Evolutionary conservation across 2,888 invertebrate genomes (phyloP).

Genomic region (Diachrysia chrysitis): DNA sequence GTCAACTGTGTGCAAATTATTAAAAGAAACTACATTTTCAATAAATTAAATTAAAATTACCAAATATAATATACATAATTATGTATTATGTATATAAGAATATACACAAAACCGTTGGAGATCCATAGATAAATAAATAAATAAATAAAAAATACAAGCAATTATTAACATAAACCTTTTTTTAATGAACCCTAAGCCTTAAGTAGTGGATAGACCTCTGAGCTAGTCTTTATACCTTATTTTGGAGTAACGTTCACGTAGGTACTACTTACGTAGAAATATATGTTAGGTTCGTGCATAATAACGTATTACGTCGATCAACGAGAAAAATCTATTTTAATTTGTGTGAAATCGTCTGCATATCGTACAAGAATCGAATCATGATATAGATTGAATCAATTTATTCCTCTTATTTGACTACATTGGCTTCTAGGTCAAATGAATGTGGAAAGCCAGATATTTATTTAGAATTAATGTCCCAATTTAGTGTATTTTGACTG

Average conservation of each 20-base stretch:
- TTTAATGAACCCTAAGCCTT: too few species aligned
- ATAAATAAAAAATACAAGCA: too few species aligned
- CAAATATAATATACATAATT: too few species aligned
- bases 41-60: too few species aligned
- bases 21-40: too few species aligned
- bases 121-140: too few species aligned
- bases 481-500: not conserved
- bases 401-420: constrained; percentile 47
- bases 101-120: too few species aligned
- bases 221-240: not conserved
- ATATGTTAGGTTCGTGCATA: constrained; percentile 24
- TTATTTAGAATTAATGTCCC: constrained; percentile 16
- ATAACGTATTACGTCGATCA: constrained; percentile 46
- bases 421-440: constrained; percentile 38
- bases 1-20: too few species aligned
- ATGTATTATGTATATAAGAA: too few species aligned
- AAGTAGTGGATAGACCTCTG: not conserved
- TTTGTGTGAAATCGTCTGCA: constrained; percentile 54
- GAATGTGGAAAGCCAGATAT: constrained; percentile 8
- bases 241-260: constrained; percentile 24
- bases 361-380: constrained; percentile 54
- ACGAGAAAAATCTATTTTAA: constrained; percentile 59
- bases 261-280: constrained; percentile 27
- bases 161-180: too few species aligned
- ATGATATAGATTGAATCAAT: constrained; percentile 49